A percentile compares a stretch with the other conserved stretches of the same genome.
These are phyloP conservation scores for Petrocephalus microphthalmus DNA, from an alignment of 2,113 vertebrate genomes.

Conservation along the genomic window DNA sequence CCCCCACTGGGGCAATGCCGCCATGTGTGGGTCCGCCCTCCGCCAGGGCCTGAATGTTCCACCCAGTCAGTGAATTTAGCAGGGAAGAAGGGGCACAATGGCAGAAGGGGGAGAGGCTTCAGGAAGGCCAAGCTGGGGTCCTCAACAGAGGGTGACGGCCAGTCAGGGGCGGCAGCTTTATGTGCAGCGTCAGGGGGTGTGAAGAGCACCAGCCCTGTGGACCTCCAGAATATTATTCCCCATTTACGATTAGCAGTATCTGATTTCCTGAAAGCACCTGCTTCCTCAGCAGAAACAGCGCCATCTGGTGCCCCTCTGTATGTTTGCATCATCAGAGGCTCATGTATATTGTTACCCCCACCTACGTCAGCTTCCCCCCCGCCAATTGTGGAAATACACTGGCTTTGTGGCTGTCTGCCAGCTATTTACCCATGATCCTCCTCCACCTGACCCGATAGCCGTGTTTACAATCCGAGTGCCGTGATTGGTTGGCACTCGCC, in stretches of 20 bases:
- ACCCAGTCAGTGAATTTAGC: not conserved
- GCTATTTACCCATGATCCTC: not conserved
- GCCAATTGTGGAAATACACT: not conserved
- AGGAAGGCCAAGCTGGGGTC: not conserved
- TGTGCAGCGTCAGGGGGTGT: not conserved
- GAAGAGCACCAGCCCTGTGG: not conserved
- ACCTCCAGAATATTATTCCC: not conserved
- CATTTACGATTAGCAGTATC: not conserved
- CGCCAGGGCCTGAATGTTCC: slow-evolving; percentile 9
- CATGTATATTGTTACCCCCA: not conserved
- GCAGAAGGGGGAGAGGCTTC: not conserved
- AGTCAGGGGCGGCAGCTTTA: not conserved
- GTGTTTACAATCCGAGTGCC: too few relatives aligned
- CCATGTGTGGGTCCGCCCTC: not conserved
- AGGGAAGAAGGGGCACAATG: too few relatives aligned
- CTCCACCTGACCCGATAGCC: not conserved
- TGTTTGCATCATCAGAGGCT: not conserved
- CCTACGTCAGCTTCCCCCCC: not conserved
- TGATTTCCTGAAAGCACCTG: not conserved
- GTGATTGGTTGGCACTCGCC: not conserved
- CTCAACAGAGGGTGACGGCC: not conserved
- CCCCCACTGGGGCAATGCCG: slow-evolving; percentile 44
- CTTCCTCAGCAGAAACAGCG: slow-evolving; percentile 8
- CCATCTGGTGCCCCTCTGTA: slow-evolving; percentile 7
- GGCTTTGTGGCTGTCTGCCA: not conserved